Conservation (phyloP, 2,797 vertebrate species). For the Tarsius wallacei region DNA sequence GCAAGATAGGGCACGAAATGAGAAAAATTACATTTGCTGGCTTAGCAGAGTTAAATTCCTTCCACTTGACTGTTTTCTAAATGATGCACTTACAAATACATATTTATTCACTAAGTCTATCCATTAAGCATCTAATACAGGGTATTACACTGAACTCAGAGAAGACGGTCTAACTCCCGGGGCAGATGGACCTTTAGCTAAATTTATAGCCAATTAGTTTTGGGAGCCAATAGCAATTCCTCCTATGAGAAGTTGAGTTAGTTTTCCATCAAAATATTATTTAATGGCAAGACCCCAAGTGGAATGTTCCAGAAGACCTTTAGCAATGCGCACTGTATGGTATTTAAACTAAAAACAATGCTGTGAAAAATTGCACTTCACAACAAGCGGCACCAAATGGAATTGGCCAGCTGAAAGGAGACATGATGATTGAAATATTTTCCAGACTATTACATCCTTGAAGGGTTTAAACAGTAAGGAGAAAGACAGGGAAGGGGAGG, state of each 20-base stretch:
- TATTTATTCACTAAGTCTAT: conserved; percentile 66
- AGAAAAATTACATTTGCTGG: conserved; percentile 33
- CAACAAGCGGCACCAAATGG: conserved; percentile 8
- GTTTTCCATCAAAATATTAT: conserved; percentile 78
- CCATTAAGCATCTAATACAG: conserved; percentile 52
- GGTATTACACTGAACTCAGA: conserved; percentile 21
- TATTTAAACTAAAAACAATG: conserved; percentile 83
- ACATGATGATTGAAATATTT: conserved; percentile 78
- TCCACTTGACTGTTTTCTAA: conserved; percentile 48
- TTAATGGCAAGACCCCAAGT: conserved; percentile 71
- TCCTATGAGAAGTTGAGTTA: conserved; percentile 62
- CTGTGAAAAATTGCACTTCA: conserved; percentile 69
- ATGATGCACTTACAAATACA: conserved; percentile 42
- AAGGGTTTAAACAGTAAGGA: conserved; percentile 70
- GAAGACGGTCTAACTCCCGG: conserved; percentile 68
- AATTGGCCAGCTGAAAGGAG: conserved; percentile 58
- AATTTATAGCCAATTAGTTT: conserved; percentile 82
- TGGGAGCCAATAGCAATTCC: conserved; percentile 58
- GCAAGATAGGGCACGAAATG: not conserved
- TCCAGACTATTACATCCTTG: conserved; percentile 79
- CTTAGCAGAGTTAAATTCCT: conserved; percentile 50
- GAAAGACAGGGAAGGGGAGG: conserved; percentile 62
- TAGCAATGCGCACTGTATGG: conserved; percentile 69
- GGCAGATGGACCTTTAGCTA: conserved; percentile 62
- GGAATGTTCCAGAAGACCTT: conserved; percentile 77